A percentile compares a stretch with the other conserved stretches of the same genome.
Conservation (phyloP, 2,797 vertebrate species). For the Pempheris klunzingeri region DNA sequence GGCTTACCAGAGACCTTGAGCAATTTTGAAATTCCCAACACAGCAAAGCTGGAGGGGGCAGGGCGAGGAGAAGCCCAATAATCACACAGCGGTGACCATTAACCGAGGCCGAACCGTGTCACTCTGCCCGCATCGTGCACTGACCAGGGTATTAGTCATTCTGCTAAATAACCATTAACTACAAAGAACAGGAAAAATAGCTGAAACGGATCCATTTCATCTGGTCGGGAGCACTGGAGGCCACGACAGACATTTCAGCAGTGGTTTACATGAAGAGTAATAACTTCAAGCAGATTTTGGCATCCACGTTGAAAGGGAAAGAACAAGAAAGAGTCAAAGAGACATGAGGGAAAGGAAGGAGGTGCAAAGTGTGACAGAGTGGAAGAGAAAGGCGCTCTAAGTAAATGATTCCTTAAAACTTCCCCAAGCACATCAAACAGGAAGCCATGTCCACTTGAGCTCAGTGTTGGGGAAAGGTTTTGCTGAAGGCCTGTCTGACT, state of each 20-base stretch:
- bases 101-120: slow-evolving; percentile 39
- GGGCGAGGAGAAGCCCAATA: slow-evolving; percentile 30
- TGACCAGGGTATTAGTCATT: slow-evolving; percentile 42
- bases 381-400: slow-evolving; percentile 33
- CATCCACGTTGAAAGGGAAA: slow-evolving; percentile 27
- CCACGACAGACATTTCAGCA: slow-evolving; percentile 33
- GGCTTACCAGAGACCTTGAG: slow-evolving; percentile 8
- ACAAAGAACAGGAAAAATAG: slow-evolving; percentile 36
- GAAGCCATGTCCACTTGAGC: slow-evolving; percentile 65
- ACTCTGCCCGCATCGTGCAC: slow-evolving; percentile 30
- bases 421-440: slow-evolving; percentile 59
- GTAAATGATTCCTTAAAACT: slow-evolving; percentile 75
- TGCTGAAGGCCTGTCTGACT: slow-evolving; percentile 37
- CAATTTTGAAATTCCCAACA: slow-evolving; percentile 38
- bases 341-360: slow-evolving; percentile 37
- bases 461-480: slow-evolving; percentile 43
- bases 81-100: slow-evolving; percentile 48
- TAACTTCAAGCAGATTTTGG: slow-evolving; percentile 48
- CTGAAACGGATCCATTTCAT: slow-evolving; percentile 47
- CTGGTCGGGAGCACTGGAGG: slow-evolving; percentile 22
- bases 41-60: slow-evolving; percentile 15
- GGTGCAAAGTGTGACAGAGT: slow-evolving; percentile 53
- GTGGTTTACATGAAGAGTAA: slow-evolving; percentile 53
- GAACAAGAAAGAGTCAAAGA: slow-evolving; percentile 26
- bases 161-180: slow-evolving; percentile 64